Conservation (phyloP, 2,888 invertebrate genomes). For the Psococerastis gibbosa region DNA sequence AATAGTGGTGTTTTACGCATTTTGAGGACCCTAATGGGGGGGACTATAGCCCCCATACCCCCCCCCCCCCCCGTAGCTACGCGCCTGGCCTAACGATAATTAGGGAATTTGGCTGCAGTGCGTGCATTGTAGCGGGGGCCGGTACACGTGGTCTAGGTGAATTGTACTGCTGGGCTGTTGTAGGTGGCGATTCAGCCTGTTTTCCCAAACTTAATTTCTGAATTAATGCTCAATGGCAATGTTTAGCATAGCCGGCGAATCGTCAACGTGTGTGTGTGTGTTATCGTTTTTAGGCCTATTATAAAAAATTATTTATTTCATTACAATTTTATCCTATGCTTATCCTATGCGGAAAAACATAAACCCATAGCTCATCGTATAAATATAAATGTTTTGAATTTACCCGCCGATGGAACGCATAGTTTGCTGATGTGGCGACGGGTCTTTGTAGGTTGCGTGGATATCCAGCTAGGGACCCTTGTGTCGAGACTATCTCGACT, state of each 20-base stretch:
- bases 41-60: too few relatives aligned
- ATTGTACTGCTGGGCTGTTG: neutral
- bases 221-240: constrained; percentile 8
- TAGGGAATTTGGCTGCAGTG: neutral
- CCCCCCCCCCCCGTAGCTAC: too few relatives aligned
- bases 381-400: constrained; percentile 7
- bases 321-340: constrained; percentile 6
- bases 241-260: constrained; percentile 6
- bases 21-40: too few relatives aligned
- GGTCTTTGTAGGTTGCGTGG: neutral
- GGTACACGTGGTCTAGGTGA: neutral
- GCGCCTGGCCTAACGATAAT: too few relatives aligned
- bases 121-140: neutral
- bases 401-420: neutral
- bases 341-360: constrained; percentile 9
- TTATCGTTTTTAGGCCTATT: constrained; percentile 11
- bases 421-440: neutral
- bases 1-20: too few relatives aligned
- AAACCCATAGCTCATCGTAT: constrained; percentile 10
- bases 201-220: constrained; percentile 9
- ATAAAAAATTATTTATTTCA: constrained; percentile 9
- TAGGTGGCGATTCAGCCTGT: too few relatives aligned
- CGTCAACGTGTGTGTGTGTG: constrained; percentile 9
- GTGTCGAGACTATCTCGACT: constrained; percentile 14
- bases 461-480: constrained; percentile 12